phyloP scores from a whole-genome alignment of 2,888 invertebrate genomes.

The Polia nebulosa region DNA sequence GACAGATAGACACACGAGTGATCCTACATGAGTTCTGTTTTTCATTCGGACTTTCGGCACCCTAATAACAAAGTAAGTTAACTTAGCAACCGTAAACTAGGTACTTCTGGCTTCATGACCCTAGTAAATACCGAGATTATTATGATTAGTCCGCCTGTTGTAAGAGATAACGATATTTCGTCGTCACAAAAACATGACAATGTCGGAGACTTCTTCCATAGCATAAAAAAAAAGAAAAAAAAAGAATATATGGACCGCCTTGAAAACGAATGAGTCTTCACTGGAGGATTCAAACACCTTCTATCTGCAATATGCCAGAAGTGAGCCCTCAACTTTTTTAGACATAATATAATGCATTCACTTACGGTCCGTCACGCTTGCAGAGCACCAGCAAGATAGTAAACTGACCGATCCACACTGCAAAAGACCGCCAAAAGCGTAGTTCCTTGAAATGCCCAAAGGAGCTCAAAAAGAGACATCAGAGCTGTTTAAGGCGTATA shows the following conservation, averaged over 20 bases:
- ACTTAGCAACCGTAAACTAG: constrained; percentile 3
- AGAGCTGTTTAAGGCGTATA: no score
- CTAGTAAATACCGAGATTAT: neutral
- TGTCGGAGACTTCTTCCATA: neutral
- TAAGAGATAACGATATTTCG: neutral
- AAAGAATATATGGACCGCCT: no score
- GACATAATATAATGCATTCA: neutral
- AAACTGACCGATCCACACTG: neutral
- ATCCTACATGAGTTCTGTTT: no score
- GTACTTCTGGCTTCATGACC: constrained; percentile 8
- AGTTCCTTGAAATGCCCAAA: neutral
- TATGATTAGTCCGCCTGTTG: neutral
- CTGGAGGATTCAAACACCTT: no score
- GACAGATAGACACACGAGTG: no score
- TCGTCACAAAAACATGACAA: neutral
- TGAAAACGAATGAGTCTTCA: no score
- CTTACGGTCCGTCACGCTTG: neutral
- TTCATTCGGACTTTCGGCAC: no score
- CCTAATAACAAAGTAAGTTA: neutral
- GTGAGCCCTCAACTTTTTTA: neutral
- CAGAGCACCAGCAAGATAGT: neutral
- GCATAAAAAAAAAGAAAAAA: no score
- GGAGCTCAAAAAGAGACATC: neutral
- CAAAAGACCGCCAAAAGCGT: neutral
- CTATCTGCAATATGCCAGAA: neutral